These are phyloP conservation scores for Panthera tigris DNA, from an alignment of 2,113 vertebrate species.

Conservation along the genomic window DNA sequence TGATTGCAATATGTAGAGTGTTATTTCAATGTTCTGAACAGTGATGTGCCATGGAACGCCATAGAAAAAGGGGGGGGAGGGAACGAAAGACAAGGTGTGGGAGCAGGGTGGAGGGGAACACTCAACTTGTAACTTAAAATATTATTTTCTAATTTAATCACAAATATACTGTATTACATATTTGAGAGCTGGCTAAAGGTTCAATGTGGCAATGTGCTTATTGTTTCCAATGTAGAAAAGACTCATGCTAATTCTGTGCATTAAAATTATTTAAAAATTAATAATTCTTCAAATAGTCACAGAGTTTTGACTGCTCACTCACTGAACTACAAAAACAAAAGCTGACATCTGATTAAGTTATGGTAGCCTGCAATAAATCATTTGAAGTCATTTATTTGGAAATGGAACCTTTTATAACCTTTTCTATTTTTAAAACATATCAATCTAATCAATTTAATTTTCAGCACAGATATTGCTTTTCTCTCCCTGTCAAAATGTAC, in stretches of 20 bases:
- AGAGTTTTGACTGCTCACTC: slow-evolving; percentile 32
- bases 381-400: slow-evolving; percentile 41
- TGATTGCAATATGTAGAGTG: not conserved
- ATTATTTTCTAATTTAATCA: not conserved
- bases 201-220: not conserved
- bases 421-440: slow-evolving; percentile 34
- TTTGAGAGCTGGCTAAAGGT: not conserved
- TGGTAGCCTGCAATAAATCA: slow-evolving; percentile 25
- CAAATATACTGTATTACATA: not conserved
- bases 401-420: slow-evolving; percentile 50
- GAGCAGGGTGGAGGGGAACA: not conserved
- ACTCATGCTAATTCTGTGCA: not conserved
- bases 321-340: not conserved
- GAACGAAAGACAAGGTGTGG: too few species aligned
- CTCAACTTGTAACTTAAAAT: not conserved
- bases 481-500: slow-evolving; percentile 48
- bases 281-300: slow-evolving; percentile 6
- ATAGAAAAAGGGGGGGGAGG: rapidly evolving
- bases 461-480: slow-evolving; percentile 48
- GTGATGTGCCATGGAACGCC: too few species aligned
- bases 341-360: slow-evolving; percentile 26
- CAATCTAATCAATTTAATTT: slow-evolving; percentile 64
- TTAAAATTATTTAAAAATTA: slow-evolving; percentile 19
- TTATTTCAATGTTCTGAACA: not conserved
- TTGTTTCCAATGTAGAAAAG: rapidly evolving